phyloP scores from a whole-genome alignment of 2,113 vertebrate genomes.

The Gorsachius goisagi region DNA sequence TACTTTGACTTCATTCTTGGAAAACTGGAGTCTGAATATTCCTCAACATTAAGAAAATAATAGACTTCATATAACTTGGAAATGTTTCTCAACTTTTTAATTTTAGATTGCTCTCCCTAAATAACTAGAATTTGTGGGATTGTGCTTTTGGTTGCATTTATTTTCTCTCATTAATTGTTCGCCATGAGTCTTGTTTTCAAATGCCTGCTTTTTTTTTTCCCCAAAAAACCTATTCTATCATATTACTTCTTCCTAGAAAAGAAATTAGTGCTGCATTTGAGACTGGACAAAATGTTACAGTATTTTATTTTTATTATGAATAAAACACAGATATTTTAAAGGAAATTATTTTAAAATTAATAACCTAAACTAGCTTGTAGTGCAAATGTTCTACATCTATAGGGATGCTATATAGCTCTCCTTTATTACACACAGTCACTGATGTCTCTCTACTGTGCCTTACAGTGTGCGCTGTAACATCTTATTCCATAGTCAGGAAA shows the following conservation, averaged over 20 bases:
- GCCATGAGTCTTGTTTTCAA: not conserved
- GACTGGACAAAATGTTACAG: not conserved
- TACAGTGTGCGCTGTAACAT: not conserved
- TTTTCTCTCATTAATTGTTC: not conserved
- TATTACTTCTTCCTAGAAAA: not conserved
- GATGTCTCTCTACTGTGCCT: not conserved
- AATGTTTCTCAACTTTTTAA: not conserved
- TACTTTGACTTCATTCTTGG: not conserved
- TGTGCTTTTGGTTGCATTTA: not conserved
- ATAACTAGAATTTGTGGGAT: not conserved
- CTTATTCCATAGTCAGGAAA: not conserved
- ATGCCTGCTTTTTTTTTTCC: fast-evolving
- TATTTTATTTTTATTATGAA: not conserved
- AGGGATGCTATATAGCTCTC: not conserved
- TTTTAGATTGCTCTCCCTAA: not conserved
- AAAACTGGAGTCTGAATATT: not conserved
- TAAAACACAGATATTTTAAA: not conserved
- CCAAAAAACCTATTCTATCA: not conserved
- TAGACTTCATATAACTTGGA: not conserved
- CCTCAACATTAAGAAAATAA: not conserved
- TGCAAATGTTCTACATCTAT: not conserved
- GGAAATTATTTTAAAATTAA: not conserved
- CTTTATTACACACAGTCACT: not conserved
- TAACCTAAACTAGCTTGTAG: not conserved
- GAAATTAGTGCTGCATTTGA: not conserved